phyloP scores from a whole-genome alignment of 1,140 invertebrate genomes.

The Trichonephila inaurata region DNA sequence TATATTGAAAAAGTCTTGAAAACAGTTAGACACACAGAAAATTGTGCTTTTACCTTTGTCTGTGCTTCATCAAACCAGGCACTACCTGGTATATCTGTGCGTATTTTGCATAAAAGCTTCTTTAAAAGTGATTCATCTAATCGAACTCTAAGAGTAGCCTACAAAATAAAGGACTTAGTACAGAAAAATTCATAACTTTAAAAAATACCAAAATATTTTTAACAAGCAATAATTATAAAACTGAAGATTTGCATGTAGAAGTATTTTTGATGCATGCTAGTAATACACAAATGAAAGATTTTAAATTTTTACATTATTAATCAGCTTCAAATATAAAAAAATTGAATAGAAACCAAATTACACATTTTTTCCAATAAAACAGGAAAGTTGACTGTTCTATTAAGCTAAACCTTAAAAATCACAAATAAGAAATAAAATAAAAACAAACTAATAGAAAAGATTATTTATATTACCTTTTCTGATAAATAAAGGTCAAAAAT shows the following conservation, averaged over 20 bases:
- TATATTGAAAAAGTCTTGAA: no score
- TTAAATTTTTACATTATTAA: neutral
- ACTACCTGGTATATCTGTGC: slow-evolving; percentile 84
- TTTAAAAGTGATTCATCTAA: slow-evolving; percentile 86
- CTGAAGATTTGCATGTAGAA: neutral
- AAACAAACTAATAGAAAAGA: neutral
- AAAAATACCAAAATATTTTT: neutral
- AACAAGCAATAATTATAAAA: neutral
- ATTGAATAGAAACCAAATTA: no score
- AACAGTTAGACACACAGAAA: no score
- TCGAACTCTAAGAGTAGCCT: slow-evolving; percentile 85
- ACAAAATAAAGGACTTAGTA: slow-evolving; percentile 75
- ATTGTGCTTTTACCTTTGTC: slow-evolving; percentile 80
- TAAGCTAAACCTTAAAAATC: neutral
- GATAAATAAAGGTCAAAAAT: slow-evolving; percentile 92
- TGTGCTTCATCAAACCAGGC: slow-evolving; percentile 93
- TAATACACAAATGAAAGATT: no score
- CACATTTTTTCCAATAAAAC: no score
- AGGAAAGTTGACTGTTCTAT: neutral
- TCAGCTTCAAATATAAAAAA: neutral
- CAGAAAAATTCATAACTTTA: neutral
- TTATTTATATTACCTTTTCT: slow-evolving; percentile 84
- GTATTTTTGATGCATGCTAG: neutral
- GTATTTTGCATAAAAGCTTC: slow-evolving; percentile 85
- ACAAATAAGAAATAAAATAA: neutral